phyloP scores from a whole-genome alignment of 2,888 invertebrate genomes.

The Sesia bembeciformis region DNA sequence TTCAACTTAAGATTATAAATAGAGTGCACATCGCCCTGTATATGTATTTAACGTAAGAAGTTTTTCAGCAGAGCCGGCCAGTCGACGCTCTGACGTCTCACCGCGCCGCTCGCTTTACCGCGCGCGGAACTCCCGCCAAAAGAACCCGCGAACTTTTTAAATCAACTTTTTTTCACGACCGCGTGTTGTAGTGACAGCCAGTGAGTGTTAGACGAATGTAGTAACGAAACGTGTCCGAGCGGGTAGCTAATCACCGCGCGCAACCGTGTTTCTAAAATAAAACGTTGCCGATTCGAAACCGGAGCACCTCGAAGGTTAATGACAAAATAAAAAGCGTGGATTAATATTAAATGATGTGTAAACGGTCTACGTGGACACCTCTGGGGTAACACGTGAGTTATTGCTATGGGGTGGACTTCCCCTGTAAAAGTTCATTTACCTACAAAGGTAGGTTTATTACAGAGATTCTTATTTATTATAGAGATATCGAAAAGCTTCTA shows the following conservation, averaged over 20 bases:
- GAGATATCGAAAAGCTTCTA: too few relatives aligned
- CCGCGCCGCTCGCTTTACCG: slow-evolving; percentile 52
- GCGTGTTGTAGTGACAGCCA: slow-evolving; percentile 16
- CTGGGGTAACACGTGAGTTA: background rate
- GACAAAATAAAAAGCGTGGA: slow-evolving; percentile 68
- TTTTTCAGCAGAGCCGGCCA: slow-evolving; percentile 56
- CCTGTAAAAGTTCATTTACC: too few relatives aligned
- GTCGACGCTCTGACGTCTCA: slow-evolving; percentile 45
- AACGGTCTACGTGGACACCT: slow-evolving; percentile 12
- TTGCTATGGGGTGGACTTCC: background rate
- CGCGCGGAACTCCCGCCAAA: slow-evolving; percentile 31
- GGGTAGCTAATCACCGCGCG: slow-evolving; percentile 40
- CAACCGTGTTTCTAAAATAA: slow-evolving; percentile 69
- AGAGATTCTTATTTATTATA: too few relatives aligned
- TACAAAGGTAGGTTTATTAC: too few relatives aligned
- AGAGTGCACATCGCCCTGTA: slow-evolving; percentile 61
- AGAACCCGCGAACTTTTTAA: slow-evolving; percentile 24
- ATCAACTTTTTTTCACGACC: slow-evolving; percentile 10
- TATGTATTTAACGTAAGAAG: slow-evolving; percentile 62
- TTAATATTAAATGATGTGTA: slow-evolving; percentile 45
- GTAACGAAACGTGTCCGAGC: slow-evolving; percentile 30
- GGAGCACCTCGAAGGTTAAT: slow-evolving; percentile 71
- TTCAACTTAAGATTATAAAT: slow-evolving; percentile 68
- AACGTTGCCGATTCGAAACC: slow-evolving; percentile 66
- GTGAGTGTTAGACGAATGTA: slow-evolving; percentile 22